Evolutionary conservation across 2,888 invertebrate species (phyloP), one percentile per base, ranked within the genome.

Genomic region (Ypsolopha sequella): DNA sequence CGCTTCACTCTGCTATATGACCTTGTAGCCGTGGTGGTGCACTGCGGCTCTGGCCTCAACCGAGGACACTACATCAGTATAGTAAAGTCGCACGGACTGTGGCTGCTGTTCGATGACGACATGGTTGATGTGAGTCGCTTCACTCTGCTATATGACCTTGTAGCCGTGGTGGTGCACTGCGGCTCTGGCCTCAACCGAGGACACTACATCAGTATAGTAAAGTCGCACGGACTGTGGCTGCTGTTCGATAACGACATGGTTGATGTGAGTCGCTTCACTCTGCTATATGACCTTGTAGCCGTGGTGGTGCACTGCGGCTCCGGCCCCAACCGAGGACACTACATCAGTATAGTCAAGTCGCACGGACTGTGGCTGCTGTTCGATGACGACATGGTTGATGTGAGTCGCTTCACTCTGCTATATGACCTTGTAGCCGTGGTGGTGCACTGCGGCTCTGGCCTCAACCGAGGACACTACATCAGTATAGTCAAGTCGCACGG

Each of bases 181-280:
- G 99, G 99, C 58, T 98, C 97, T n/a, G n/a, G n/a, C n/a, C n/a
- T n/a, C n/a, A n/a, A n/a, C n/a, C n/a, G n/a, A n/a, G n/a, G n/a
- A n/a, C n/a, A n/a, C n/a, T n/a, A n/a, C n/a, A n/a, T n/a, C n/a
- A n/a, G n/a, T n/a, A n/a, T n/a, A n/a, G n/a, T n/a, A n/a, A n/a
- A n/a, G n/a, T n/a, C n/a, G n/a, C n/a, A n/a, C n/a, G n/a, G 98
- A 52, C 96, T 99, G 80, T 99, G 99, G 99, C 89, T 99, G 60
- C 91, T 99, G 6, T 99, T 99, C 87, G 99, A 99, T 80, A 99
- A 99, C 84, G 99, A 99, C 75, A 97, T 99, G 93, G 99, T 99
- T 58, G 99, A 99, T 88, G 97, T 97, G 88, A 92, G 95, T 91
- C 9, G 14, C 38, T 41, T 6, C 49, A 52, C 35, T 45, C 35